Evolutionary conservation across 2,888 invertebrate species (phyloP), one percentile per base, ranked within the genome.

Genomic region (Branchellion lobata): DNA sequence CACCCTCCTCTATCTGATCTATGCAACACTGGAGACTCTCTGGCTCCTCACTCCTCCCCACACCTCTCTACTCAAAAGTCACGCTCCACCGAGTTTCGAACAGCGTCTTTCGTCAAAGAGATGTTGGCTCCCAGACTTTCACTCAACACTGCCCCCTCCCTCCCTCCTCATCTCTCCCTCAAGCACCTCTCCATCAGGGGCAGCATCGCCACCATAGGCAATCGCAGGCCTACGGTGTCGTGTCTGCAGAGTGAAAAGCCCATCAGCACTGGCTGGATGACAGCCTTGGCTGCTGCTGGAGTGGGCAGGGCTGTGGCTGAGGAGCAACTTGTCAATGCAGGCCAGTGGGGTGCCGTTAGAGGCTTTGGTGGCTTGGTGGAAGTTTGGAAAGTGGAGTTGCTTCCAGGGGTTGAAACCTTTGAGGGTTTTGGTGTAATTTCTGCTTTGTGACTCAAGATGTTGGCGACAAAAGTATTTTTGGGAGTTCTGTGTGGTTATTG

Each of bases 221-320:
- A 14, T 21, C 33, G 61, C 8, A 36, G 57, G 0, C 47, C 69
- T 21, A 53, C 73, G 2, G 61, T 51, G 18, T 71, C 73, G 21
- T 65, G 78, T 21, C 11, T 65, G 34, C n/a, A 29, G 18, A 78
- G 36, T 18, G 81, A 83, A 14, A 81, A 81, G 68, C 82, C 82
- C 36, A 85, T 87, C 72, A 87, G 86, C 80, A 86, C 88, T 82
- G 90, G 89, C 83, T 90, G 90, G 90, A 88, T 88, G 84, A 87
- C 89, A 78, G 90, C 90, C 40, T 86, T 90, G 82, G 84, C 84
- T 81, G 88, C 86, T 75, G 88, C 88, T 78, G 88, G 88, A 75
- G 87, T 88, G 57, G 84, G 85, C 79, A 85, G 85, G 79, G 84
- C 84, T 47, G 57, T 74, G 40, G 73, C 47, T 24, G 81, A 79